Evolutionary conservation across 2,797 vertebrate genomes (phyloP), one percentile per base, ranked within the genome.

Genomic region (Peromyscus attwateri): DNA sequence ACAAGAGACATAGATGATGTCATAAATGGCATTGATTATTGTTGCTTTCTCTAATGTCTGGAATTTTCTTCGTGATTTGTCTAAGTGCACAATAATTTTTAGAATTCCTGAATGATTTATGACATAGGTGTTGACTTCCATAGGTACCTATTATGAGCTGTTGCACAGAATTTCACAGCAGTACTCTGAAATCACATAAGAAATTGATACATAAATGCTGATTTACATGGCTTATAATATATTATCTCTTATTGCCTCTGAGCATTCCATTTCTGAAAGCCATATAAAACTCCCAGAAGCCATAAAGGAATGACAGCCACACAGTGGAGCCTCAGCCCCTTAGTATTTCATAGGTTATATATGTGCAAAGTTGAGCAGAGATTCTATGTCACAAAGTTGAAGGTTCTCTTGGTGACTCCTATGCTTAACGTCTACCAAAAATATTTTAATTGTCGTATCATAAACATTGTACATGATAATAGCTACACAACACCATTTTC

Each of bases 31-130:
- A 81, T 55, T 92, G 91, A 97, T 96, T 95, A 79, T 55, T 89
- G 43, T 40, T 91, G 68, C 85, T 95, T 91, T 93, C 91, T 87
- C 87, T 70, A 64, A 57, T 91, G 89, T 92, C 83, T 95, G 34
- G 49, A 97, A 97, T 97, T 97, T 96, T 79, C 94, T 87, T 95
- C 49, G 27, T 88, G 95, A 79, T 84, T 94, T 97, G 34, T 73
- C 55, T 89, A 68, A 98, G 79, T 62, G 64, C 37, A 62, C 64
- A 97, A 93, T 66, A 97, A 97, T 80, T 96, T 93, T 95, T 92
- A 21, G 0, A 25, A 40, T 92, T 94, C 31, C 75, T 96, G 14
- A 87, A 92, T 95, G 96, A 77, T 94, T 98, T 97, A 97, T 97
- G 97, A 90, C 76, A 55, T 71, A 29, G 12, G 19, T 75, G 66